Base-by-base conservation (phyloP, 2,888 invertebrate species). In the Gnatocerus cornutus region DNA sequence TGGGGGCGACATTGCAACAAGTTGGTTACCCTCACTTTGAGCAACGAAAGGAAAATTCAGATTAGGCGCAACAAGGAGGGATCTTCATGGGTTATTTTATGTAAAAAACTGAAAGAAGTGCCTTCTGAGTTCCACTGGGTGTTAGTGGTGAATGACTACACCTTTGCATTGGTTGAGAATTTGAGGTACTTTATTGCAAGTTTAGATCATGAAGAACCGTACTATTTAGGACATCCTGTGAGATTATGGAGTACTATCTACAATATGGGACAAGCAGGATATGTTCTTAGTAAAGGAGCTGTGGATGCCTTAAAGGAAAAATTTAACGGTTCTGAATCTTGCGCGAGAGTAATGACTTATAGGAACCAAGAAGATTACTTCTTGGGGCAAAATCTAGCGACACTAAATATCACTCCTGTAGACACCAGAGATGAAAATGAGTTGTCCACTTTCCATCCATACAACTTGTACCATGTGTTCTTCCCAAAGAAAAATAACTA, bases 311-410 rank as follows among this genome's bases (percentile, higher is more conserved):
- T 89, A 14, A 77, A 84, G n/a, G 73, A 80, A 7, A 83, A 80
- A 66, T 70, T 75, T 7, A 65, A 58, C 9, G 9, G 12, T 29
- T 12, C 50, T 8, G 52, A 84, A 29, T 81, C 83, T 41, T 89
- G 89, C 78, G 73, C 79, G n/a, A 76, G 81, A 3, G 84, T 86
- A 59, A 86, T 85, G 45, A 85, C 85, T 65, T 88, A 86, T 77
- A 86, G 87, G 85, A 89, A 88, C 72, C 87, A 87, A 75, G 89
- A 89, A 80, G 89, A 89, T 80, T 88, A 86, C 80, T 87, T 88
- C 81, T 84, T 89, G 68, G 89, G 88, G 2, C 88, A 88, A 81
- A 84, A 87, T 79, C 83, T 89, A 55, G 79, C 81, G n/a, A 80
- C 80, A 33, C 77, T 88, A 69, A 86, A 86, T 56, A 86, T 89